phyloP scores from a whole-genome alignment of 2,113 vertebrate genomes.

The Vireo altiloquus region DNA sequence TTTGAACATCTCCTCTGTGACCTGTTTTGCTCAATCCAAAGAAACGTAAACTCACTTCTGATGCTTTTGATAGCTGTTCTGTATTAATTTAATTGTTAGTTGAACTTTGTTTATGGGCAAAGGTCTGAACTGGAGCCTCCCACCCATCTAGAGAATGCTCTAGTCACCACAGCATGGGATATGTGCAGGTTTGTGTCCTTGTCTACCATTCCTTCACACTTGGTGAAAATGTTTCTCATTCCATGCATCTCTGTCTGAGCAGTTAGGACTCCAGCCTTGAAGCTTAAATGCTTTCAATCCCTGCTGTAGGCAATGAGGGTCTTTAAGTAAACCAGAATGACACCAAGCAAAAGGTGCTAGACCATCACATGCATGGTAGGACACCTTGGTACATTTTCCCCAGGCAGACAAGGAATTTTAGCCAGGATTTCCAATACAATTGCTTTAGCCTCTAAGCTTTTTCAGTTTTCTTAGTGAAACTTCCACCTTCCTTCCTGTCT shows the following conservation, averaged over 20 bases:
- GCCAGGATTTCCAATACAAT: not conserved
- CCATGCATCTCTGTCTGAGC: not conserved
- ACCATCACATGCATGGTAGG: accelerated
- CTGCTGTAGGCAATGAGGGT: not conserved
- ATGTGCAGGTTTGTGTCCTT: not conserved
- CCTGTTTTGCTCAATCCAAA: not conserved
- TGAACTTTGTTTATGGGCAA: not conserved
- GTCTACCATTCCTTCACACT: not conserved
- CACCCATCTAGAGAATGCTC: not conserved
- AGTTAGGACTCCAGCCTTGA: not conserved
- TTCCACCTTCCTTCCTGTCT: not conserved
- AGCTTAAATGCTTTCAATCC: not conserved
- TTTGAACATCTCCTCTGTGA: not conserved
- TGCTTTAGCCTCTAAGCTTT: not conserved
- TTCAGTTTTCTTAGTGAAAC: not conserved
- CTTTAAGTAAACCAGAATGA: not conserved
- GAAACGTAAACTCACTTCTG: not conserved
- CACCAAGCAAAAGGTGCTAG: not conserved
- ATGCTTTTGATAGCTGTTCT: not conserved
- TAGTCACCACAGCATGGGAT: not conserved
- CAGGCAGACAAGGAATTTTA: not conserved
- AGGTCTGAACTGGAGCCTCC: not conserved
- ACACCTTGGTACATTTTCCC: not conserved
- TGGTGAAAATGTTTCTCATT: not conserved
- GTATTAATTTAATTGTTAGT: not conserved